Base-by-base conservation (phyloP, 2,113 vertebrate species). In the Limnothrissa miodon region DNA sequence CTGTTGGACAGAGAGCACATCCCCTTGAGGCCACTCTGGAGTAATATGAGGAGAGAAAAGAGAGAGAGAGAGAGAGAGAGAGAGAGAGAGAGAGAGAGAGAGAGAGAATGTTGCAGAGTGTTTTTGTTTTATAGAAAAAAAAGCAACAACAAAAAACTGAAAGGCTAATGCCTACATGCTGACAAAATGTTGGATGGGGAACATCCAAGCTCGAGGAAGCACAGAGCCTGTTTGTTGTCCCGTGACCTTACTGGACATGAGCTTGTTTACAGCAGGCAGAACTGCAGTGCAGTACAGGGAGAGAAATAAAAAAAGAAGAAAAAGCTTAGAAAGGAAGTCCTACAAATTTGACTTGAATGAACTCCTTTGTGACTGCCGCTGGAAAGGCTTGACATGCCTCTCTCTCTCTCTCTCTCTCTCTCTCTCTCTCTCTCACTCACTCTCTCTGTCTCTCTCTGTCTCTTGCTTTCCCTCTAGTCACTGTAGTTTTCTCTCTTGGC, bases 401-500 rank as follows among this genome's bases (percentile, higher is more conserved):
- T 59, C 25, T 66, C 59, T 33, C 3, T 66, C 59, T 33, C 59
- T 29, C 59, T 66, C 25, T 11, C 59, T 66, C 59, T 66, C 59
- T 66, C 59, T 66, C 59, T 29, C 59, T 66, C 59, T 66, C 59
- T 66, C 56, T 62, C 21, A n/a, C 53, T 59, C 53, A 0, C 8
- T 59, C 53, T n/a, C 7, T n/a, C 53, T 59, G 21, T 59, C 53
- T 59, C 21, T 59, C 21, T 25, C 8, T 59, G 21, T 59, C 53
- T 59, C 53, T 59, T 9, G 23, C 21, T 59, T 3, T 62, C 1
- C 56, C 56, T 25, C 9, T 25, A 2, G 25, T 66, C 29, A 33
- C 62, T 66, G 1, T 29, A 8, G 8, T 25, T 66, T 29, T 70
- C 62, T 70, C 7, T 92, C 92, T 92, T 93, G 93, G 93, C 62